Evolutionary conservation across 2,113 vertebrate species (phyloP), one percentile per base, ranked within the genome.

Genomic region (Syrrhaptes paradoxus): DNA sequence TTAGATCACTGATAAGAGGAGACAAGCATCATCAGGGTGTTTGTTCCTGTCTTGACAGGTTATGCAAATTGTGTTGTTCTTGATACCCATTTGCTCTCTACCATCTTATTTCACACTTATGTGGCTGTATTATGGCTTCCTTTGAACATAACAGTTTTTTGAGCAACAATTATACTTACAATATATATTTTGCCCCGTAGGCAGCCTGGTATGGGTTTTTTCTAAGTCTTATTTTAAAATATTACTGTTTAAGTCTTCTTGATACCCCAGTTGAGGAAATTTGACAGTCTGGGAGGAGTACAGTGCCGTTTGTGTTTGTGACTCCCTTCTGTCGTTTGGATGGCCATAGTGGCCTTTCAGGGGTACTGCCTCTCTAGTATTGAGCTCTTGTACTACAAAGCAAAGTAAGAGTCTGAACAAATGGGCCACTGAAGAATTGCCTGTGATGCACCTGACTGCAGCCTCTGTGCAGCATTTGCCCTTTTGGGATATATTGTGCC

Each of bases 391-490:
- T 20, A 28, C 49, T 78, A 12, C 34, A 62, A 0, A 11, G 11
- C 31, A 19, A 29, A 83, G 10, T 26, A 32, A 72, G 70, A 77
- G 28, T 31, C 52, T 26, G 41, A 66, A 13, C 25, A 31, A 25
- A 67, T 2, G 11, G 46, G 11, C 20, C 10, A 17, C 4, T 28
- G 32, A 72, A 45, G 32, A 65, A 11, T 36, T 75, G 26, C 45
- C 32, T 78, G 70, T 43, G 10, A 13, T 0, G 3, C 1, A 10
- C 26, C 63, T 57, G 38, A 8, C 31, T 66, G 61, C 6, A 1
- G 61, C 25, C 61, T 70, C n/a, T 31, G 5, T 67, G n/a, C 38
- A 55, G 17, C 7, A 7, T 41, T 82, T 79, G 36, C 16, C 45
- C 38, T n/a, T 34, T 18, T 21, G 31, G 28, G 15, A 8, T 25